phyloP scores from a whole-genome alignment of 2,113 vertebrate species.

The Dipodomys merriami region DNA sequence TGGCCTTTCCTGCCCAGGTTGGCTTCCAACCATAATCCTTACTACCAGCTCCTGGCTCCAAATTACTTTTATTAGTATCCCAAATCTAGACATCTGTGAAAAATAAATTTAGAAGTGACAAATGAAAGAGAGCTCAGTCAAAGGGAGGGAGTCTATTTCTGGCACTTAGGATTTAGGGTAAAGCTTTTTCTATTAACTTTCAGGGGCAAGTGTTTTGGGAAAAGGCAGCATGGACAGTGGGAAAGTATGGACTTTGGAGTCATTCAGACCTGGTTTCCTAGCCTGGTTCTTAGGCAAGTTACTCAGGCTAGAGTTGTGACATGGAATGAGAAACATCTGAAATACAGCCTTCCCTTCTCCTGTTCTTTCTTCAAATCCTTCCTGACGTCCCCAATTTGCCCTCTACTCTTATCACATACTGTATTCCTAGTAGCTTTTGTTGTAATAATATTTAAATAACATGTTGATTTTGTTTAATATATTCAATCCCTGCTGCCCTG shows the following conservation, averaged over 20 bases:
- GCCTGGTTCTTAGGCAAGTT: slow-evolving; percentile 30
- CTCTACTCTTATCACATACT: background rate
- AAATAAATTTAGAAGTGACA: slow-evolving; percentile 20
- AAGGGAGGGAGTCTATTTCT: slow-evolving; percentile 1
- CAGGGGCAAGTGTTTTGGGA: background rate
- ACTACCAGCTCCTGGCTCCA: background rate
- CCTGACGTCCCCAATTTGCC: too few species aligned
- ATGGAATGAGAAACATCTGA: slow-evolving; percentile 5
- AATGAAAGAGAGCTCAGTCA: background rate
- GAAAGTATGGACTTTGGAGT: slow-evolving; percentile 24
- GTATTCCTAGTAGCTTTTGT: slow-evolving; percentile 17
- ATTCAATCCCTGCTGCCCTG: background rate
- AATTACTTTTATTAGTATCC: slow-evolving; percentile 26
- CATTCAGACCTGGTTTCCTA: slow-evolving; percentile 11
- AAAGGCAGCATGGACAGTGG: background rate
- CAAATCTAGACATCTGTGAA: background rate
- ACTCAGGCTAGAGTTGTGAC: background rate
- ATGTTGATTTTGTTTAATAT: background rate
- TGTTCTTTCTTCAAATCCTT: background rate
- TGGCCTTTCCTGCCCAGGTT: too few species aligned
- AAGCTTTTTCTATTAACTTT: background rate
- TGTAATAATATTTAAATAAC: background rate
- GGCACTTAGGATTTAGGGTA: background rate
- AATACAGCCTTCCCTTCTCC: too few species aligned
- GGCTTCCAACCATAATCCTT: too few species aligned